Conservation (phyloP, 2,797 vertebrate species). For the Ceryle rudis region DNA sequence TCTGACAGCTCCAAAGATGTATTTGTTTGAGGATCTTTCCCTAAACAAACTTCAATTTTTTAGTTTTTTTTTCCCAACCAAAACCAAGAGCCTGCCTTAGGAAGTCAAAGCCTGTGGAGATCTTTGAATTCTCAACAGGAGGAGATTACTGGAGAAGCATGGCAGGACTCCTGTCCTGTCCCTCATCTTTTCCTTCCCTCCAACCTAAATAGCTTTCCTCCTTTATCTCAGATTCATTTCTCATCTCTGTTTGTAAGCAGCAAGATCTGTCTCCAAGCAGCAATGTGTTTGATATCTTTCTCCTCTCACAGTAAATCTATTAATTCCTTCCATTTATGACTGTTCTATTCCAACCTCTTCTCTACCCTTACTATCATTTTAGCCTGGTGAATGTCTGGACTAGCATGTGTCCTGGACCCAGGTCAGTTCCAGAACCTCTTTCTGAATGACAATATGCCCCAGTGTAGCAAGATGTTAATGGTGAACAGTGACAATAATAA, state of each 20-base stretch:
- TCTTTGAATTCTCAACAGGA: neutral
- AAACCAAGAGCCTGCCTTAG: neutral
- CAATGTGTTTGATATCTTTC: neutral
- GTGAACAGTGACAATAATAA: conserved; percentile 27
- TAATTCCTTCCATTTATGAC: neutral
- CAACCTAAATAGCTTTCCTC: neutral
- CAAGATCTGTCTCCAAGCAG: neutral
- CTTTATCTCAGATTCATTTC: neutral
- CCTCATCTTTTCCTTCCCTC: neutral
- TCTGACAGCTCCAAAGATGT: neutral
- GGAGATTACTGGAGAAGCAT: neutral
- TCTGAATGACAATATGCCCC: neutral
- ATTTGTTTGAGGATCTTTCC: conserved; percentile 3
- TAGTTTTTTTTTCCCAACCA: neutral
- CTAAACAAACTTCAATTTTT: neutral
- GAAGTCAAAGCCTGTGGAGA: neutral
- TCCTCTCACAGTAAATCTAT: neutral
- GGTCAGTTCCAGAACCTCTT: neutral
- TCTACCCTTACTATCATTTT: neutral
- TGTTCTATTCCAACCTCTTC: neutral
- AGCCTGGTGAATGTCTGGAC: neutral
- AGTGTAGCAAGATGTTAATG: conserved; percentile 9
- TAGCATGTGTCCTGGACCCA: neutral
- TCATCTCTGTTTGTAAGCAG: neutral
- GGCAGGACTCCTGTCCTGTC: neutral